phyloP scores from a whole-genome alignment of 2,888 invertebrate genomes.

The Eubasilissa splendida region DNA sequence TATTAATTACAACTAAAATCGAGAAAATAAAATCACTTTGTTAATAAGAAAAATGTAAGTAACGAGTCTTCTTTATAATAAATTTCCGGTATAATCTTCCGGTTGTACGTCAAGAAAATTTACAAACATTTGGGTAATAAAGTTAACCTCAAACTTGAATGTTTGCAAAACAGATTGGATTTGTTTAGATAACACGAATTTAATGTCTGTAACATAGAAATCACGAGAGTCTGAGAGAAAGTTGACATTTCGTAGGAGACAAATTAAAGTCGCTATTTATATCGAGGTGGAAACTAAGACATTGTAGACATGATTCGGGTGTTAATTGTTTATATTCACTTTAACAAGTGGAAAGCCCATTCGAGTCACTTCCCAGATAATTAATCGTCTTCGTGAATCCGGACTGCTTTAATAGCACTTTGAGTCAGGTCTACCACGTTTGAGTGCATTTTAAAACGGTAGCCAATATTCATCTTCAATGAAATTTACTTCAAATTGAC shows the following conservation, averaged over 20 bases:
- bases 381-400: not conserved
- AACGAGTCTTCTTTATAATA: conserved; percentile 12
- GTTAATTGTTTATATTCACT: conserved; percentile 11
- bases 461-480: too few species aligned
- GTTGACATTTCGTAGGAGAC: not conserved
- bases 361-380: not conserved
- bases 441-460: too few species aligned
- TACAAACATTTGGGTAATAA: conserved; percentile 46
- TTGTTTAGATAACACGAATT: conserved; percentile 51
- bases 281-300: conserved; percentile 6
- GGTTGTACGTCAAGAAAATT: conserved; percentile 29
- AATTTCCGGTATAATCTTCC: conserved; percentile 28
- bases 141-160: conserved; percentile 41
- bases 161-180: conserved; percentile 50
- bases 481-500: too few species aligned
- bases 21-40: too few species aligned
- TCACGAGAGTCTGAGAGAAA: not conserved
- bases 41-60: not conserved
- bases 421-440: too few species aligned
- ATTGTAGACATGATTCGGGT: conserved; percentile 9
- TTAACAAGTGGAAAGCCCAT: conserved; percentile 1
- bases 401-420: not conserved
- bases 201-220: conserved; percentile 40
- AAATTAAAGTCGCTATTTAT: conserved; percentile 6
- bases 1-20: too few species aligned